Conservation (phyloP, 2,113 vertebrate species). For the Mesoclemmys tuberculata region DNA sequence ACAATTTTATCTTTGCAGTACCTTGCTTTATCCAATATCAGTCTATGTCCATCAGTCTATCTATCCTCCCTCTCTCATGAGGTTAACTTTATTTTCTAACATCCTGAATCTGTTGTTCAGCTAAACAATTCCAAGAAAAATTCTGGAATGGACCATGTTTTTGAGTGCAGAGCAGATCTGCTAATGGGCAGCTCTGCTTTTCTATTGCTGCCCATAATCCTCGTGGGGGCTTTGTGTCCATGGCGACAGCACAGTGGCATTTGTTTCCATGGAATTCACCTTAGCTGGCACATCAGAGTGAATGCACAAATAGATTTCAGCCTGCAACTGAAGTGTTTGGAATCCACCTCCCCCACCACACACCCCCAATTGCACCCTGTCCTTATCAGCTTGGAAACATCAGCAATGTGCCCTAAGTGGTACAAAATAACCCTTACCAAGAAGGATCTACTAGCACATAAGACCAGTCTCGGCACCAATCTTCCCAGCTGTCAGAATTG, state of each 20-base stretch:
- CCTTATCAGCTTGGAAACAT: not conserved
- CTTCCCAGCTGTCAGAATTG: not conserved
- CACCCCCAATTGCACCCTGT: too few relatives aligned
- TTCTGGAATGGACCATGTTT: not conserved
- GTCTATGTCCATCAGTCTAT: accelerated
- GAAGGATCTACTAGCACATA: too few relatives aligned
- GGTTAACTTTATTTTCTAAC: not conserved
- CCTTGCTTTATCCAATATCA: not conserved
- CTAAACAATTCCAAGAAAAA: not conserved
- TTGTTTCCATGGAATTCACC: not conserved
- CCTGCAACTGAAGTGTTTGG: not conserved
- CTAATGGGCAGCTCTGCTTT: not conserved
- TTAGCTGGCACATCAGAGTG: not conserved
- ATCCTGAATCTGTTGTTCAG: accelerated
- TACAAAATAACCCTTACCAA: not conserved
- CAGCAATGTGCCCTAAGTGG: not conserved
- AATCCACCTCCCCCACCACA: not conserved
- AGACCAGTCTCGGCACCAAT: not conserved
- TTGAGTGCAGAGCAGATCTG: accelerated
- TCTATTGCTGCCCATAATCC: not conserved
- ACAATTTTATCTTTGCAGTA: not conserved
- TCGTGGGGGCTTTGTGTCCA: not conserved
- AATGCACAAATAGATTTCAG: not conserved
- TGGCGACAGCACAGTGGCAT: not conserved
- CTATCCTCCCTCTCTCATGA: not conserved